Percentiles rank a stretch among this genome's conserved stretches.
Conservation (phyloP, 2,888 invertebrate species). For the Galeopsomyia nigrocyanea region DNA sequence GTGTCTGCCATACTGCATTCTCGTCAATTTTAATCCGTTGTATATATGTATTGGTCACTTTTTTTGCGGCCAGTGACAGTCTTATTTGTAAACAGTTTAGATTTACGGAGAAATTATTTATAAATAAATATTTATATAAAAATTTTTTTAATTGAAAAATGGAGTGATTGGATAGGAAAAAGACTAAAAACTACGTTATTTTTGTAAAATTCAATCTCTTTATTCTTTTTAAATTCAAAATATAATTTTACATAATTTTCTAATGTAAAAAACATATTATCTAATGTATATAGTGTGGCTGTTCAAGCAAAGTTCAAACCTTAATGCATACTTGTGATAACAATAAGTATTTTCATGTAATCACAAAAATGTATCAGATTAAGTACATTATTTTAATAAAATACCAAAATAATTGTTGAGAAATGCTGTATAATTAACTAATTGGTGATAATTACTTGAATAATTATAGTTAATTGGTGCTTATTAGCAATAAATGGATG, state of each 20-base stretch:
- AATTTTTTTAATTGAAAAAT: neutral
- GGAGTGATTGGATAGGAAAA: neutral
- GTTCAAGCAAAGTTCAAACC: too few relatives aligned
- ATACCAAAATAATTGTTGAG: too few relatives aligned
- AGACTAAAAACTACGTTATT: neutral
- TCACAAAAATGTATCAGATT: too few relatives aligned
- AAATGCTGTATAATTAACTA: neutral
- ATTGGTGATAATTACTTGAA: neutral
- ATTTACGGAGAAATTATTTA: neutral
- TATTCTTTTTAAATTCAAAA: too few relatives aligned
- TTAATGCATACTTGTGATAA: too few relatives aligned
- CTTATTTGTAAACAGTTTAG: conserved; percentile 4
- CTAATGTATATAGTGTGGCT: too few relatives aligned
- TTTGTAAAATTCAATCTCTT: neutral
- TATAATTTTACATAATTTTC: too few relatives aligned
- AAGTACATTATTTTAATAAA: too few relatives aligned
- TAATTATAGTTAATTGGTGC: neutral
- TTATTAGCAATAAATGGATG: neutral
- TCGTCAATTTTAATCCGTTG: neutral
- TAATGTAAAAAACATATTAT: too few relatives aligned
- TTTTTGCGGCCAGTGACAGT: neutral
- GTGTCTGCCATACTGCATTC: neutral
- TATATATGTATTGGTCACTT: neutral
- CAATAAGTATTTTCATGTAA: too few relatives aligned
- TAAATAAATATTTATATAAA: neutral